Evolutionary conservation across 2,888 invertebrate genomes (phyloP).

Genomic region (Dynastes tityus): DNA sequence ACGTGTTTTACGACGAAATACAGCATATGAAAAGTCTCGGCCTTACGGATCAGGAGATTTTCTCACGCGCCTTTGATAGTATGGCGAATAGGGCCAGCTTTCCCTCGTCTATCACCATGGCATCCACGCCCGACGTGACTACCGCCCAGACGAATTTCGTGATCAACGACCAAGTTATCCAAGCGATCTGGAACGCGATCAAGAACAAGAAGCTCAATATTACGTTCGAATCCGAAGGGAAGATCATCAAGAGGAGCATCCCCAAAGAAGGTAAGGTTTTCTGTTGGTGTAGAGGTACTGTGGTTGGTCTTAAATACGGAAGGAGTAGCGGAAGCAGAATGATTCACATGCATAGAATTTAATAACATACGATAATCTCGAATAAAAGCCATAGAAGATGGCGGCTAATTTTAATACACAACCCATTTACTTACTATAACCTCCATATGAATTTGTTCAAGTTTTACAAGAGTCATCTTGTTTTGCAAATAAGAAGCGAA

Average conservation of each 20-base stretch:
- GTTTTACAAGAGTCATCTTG: too few relatives aligned
- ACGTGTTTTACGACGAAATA: not conserved
- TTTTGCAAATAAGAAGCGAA: too few relatives aligned
- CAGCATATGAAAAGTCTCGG: not conserved
- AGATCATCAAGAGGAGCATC: not conserved
- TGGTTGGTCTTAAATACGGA: too few relatives aligned
- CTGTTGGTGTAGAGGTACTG: too few relatives aligned
- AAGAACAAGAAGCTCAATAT: not conserved
- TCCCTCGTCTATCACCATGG: not conserved
- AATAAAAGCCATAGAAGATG: too few relatives aligned
- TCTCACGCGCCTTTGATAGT: not conserved
- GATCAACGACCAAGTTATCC: not conserved
- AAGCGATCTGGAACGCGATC: conserved; percentile 6
- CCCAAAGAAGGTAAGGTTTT: not conserved
- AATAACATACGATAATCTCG: too few relatives aligned
- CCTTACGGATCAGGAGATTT: not conserved
- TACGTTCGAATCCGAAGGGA: not conserved
- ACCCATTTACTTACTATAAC: too few relatives aligned
- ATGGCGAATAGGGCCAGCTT: not conserved
- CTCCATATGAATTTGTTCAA: too few relatives aligned
- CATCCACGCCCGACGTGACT: not conserved
- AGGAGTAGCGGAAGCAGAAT: too few relatives aligned
- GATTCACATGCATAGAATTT: too few relatives aligned
- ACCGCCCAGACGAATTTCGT: not conserved
- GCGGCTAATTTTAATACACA: too few relatives aligned